Percentiles rank a stretch among this genome's conserved stretches.
Evolutionary conservation across 1,140 invertebrate species (phyloP).

Genomic region (Macrocentrus cingulum): DNA sequence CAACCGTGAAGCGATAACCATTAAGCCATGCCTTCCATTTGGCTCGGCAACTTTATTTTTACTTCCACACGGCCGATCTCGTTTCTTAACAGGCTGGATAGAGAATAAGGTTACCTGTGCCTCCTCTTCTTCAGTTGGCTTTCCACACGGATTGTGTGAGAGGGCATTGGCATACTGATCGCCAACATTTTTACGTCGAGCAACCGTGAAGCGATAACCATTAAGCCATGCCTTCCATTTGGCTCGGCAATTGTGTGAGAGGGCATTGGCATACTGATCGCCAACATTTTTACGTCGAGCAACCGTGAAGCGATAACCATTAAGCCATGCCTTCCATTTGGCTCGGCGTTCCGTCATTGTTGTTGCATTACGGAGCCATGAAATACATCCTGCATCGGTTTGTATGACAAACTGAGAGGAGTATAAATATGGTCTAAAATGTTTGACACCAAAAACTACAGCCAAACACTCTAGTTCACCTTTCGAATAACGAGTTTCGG

Average conservation of each 20-base stretch:
- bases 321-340: neutral
- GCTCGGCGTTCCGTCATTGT: neutral
- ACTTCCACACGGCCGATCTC: no score
- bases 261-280: no score
- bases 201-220: neutral
- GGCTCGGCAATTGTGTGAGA: no score
- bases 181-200: neutral
- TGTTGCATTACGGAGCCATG: conserved; percentile 37
- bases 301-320: no score
- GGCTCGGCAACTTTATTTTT: no score
- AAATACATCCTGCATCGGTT: conserved; percentile 46
- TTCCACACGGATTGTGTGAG: neutral
- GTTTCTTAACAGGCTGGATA: no score
- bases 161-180: conserved; percentile 2
- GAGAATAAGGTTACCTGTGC: no score
- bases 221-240: no score
- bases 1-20: neutral
- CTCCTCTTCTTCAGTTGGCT: no score
- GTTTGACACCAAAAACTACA: conserved; percentile 40
- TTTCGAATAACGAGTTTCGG: conserved; percentile 36
- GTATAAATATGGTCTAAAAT: conserved; percentile 51
- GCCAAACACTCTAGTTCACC: conserved; percentile 30
- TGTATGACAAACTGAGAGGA: conserved; percentile 56
- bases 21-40: no score
- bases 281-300: no score